phyloP scores from a whole-genome alignment of 1,140 invertebrate genomes.

The Frieseomelitta varia region DNA sequence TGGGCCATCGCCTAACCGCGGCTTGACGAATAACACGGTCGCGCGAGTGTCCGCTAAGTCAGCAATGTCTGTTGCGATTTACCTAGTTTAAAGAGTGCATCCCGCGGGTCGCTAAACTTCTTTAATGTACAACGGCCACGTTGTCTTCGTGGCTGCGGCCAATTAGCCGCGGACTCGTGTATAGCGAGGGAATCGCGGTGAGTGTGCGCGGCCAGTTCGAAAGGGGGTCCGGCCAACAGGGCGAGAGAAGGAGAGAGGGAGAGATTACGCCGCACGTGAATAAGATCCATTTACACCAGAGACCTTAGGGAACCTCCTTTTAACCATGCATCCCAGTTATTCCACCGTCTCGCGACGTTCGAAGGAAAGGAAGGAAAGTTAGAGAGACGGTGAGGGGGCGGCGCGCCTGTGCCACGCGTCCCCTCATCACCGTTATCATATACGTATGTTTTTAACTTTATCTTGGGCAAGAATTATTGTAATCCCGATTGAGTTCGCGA shows the following conservation, averaged over 20 bases:
- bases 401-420: not conserved
- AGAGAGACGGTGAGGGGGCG: no score
- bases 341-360: not conserved
- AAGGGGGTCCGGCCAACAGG: not conserved
- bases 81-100: constrained; percentile 59
- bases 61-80: constrained; percentile 53
- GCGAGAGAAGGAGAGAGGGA: not conserved
- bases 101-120: constrained; percentile 59
- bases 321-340: constrained; percentile 14
- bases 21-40: constrained; percentile 1
- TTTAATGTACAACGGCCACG: constrained; percentile 69
- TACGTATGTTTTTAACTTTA: not conserved
- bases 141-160: constrained; percentile 74
- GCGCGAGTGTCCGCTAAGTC: not conserved
- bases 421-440: no score
- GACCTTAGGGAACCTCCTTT: constrained; percentile 38
- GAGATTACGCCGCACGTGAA: constrained; percentile 64
- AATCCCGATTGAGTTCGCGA: no score
- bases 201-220: not conserved
- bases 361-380: not conserved
- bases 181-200: constrained; percentile 58
- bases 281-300: constrained; percentile 71
- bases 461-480: not conserved
- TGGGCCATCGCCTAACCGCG: constrained; percentile 24
- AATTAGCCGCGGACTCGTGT: constrained; percentile 74